Evolutionary conservation across 2,888 invertebrate genomes (phyloP), one percentile per base, ranked within the genome.

Genomic region (Dicranocentrus wangi): DNA sequence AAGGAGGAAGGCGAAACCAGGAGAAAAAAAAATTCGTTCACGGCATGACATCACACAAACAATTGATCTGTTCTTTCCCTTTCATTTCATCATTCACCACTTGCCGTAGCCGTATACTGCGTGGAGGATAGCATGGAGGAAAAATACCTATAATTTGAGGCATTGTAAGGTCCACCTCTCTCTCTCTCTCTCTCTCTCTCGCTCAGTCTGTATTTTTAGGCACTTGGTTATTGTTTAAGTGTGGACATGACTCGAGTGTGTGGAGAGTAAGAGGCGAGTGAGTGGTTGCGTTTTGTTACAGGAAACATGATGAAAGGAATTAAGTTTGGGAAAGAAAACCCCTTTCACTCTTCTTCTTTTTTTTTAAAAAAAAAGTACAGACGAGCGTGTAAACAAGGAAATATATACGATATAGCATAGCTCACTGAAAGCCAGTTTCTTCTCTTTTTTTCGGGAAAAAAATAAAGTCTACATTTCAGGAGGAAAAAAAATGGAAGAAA

Each of bases 41-140:
- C 32, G 5, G 72, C 27, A 51, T 63, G 51, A 51, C 72, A 72
- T 72, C 51, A 72, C 47, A 63, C 47, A 53, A 51, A 63, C 63
- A 61, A 60, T 58, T 61, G 23, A 60, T 43, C 43, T 60, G 13
- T 71, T 71, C 17, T 43, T 15, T 60, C 60, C 42, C 27, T 47
- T 61, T 61, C 71, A 28, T 25, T 71, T 71, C 19, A 60, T 60
- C 71, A 71, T 71, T 71, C 61, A 47, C 43, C 58, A 71, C 60
- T 55, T 58, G 17, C 19, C 2, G 5, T 28, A 10, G 21, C 53
- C 19, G 19, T 8, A 8, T 51, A 53, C 53, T 53, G 7, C 2
- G 19, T 1, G n/a, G 19, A 7, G 39, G 13, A n/a, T n/a, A n/a
- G n/a, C n/a, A 32, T 32, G 32, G 5, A 32, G 32, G 5, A 32